Evolutionary conservation across 2,113 vertebrate species (phyloP).

Genomic region (Otis tarda): DNA sequence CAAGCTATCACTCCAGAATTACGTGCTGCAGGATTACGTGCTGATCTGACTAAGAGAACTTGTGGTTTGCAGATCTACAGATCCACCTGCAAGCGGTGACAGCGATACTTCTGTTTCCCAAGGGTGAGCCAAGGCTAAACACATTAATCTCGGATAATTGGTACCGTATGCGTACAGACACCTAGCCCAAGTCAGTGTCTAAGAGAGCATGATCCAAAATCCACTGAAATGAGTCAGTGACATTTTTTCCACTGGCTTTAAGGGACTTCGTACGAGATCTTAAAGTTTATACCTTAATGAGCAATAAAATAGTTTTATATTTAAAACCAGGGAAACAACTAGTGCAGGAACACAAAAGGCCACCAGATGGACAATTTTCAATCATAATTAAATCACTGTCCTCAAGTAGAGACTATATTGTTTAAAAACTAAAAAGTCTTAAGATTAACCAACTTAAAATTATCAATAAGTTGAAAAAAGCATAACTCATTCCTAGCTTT

Average conservation of each 20-base stretch:
- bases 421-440: background rate
- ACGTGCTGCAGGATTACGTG: background rate
- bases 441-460: background rate
- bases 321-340: background rate
- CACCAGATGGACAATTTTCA: conserved; percentile 8
- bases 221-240: background rate
- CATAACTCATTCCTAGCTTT: background rate
- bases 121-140: background rate
- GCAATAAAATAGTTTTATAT: background rate
- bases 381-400: background rate
- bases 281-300: background rate
- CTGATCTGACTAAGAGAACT: conserved; percentile 28
- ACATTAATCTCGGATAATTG: background rate
- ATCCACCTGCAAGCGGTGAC: conserved; percentile 29
- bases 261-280: background rate
- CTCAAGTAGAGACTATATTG: background rate
- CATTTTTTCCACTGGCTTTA: background rate
- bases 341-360: background rate
- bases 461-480: background rate
- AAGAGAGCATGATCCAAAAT: background rate
- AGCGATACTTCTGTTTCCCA: background rate
- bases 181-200: background rate
- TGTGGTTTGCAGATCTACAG: background rate
- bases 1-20: background rate
- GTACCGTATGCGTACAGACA: background rate